Evolutionary conservation across 2,113 vertebrate species (phyloP), one percentile per base, ranked within the genome.

Genomic region (Procavia capensis): DNA sequence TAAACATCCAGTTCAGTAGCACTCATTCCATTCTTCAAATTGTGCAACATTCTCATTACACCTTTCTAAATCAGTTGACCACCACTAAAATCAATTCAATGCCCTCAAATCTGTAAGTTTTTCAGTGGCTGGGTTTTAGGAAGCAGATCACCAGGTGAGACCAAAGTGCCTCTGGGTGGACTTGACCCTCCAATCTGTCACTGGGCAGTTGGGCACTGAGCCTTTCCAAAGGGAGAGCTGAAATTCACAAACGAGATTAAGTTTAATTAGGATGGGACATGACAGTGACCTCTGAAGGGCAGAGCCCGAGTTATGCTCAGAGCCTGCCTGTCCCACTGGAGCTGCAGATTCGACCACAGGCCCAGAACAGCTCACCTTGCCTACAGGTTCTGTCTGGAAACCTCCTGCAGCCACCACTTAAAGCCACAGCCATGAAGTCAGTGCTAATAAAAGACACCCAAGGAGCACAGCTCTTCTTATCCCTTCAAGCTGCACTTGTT

Each of bases 401-500:
- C 16, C 19, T 29, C 70, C 45, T 0, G 1, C 43, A 54, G 68
- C 2, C 63, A 14, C 20, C 4, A 2, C 0, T 2, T 5, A 74
- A 10, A 45, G n/a, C 72, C 10, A 0, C 61, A 45, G 93, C 39
- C 0, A 5, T 80, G 93, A 88, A 61, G 7, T 27, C 47, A 78
- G 78, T 50, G 75, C 59, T 92, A 29, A 92, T 59, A 63, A 96
- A 94, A 91, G 93, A 79, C 34, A 39, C 47, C 47, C 72, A 76
- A 92, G 96, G 68, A 83, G 63, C 36, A 9, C 20, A 70, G 29
- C 64, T 59, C 76, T 80, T 57, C 20, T 64, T 80, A 81, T 64
- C 68, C 54, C 83, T 94, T 96, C 82, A 89, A 66, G 86, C 39
- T 6, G 11, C 47, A 96, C 87, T 96, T 96, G 95, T 93, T 92